Conservation (phyloP, 2,113 vertebrate genomes). For the Geococcyx californianus region DNA sequence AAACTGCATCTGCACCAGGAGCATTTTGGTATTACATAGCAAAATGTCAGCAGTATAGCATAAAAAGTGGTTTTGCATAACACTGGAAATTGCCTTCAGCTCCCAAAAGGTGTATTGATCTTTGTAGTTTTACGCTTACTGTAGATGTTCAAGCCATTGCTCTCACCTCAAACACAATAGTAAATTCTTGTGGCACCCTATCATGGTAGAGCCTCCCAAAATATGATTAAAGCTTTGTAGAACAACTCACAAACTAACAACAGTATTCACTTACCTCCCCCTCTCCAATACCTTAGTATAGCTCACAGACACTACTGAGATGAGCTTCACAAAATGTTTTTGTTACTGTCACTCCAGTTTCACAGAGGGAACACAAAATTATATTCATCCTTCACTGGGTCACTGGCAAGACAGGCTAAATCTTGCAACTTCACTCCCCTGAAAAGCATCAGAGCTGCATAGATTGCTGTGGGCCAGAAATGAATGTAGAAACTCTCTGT, state of each 20-base stretch:
- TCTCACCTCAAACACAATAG: neutral
- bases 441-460: neutral
- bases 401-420: neutral
- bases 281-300: neutral
- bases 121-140: neutral
- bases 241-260: neutral
- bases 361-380: neutral
- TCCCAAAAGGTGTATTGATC: neutral
- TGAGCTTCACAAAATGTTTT: neutral
- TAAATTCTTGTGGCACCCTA: neutral
- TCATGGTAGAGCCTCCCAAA: neutral
- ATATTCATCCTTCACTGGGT: neutral
- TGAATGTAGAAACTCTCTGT: neutral
- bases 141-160: neutral
- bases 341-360: neutral
- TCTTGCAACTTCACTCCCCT: neutral
- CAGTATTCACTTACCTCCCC: fast-evolving
- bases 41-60: neutral
- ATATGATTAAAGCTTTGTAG: neutral
- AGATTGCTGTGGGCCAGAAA: neutral
- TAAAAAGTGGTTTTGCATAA: neutral
- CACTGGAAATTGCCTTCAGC: neutral
- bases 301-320: neutral
- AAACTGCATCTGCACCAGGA: neutral
- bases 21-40: neutral